Evolutionary conservation across 2,113 vertebrate genomes (phyloP), one percentile per base, ranked within the genome.

Genomic region (Saguinus midas): DNA sequence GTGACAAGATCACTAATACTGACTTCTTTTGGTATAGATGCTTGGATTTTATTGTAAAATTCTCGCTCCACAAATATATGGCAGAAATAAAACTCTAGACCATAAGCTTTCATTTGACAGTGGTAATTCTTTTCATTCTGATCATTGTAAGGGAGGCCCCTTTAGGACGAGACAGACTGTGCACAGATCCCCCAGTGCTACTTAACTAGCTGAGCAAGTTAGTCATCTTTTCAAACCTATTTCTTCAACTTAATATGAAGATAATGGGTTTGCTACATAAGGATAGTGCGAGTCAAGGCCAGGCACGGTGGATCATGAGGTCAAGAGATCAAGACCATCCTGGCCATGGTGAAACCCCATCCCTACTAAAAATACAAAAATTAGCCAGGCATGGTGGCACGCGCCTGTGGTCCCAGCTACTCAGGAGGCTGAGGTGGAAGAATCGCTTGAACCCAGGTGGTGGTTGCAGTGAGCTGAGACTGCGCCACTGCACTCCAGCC

Each of bases 181-280:
- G 52, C 57, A 35, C 55, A 84, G 83, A 85, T 96, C 66, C 85
- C 78, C 73, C 70, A 73, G 2, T 72, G 57, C 83, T 79, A 40
- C 82, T 89, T 86, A 97, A 95, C 95, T 87, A 75, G 95, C 81
- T 96, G 43, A 78, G 61, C 97, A 70, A 96, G 96, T 97, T 94
- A 78, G 73, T 91, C 91, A 68, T 70, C 55, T 80, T 84, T 93
- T 85, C 13, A 12, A 88, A 21, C 61, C 50, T 50, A 6, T 93
- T 87, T 94, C 97, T 97, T 97, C 95, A 91, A 90, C 91, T 37
- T 87, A 90, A 90, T 89, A 95, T 81, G 75, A 94, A 13, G 43
- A 58, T 45, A 87, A 95, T 88, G 50, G 66, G 23, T 95, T 91
- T 76, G 16, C 72, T 93, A 66, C 75, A 16, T 43, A 43, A 43